Evolutionary conservation across 2,797 vertebrate genomes (phyloP), one percentile per base, ranked within the genome.

Genomic region (Cossypha heuglini): DNA sequence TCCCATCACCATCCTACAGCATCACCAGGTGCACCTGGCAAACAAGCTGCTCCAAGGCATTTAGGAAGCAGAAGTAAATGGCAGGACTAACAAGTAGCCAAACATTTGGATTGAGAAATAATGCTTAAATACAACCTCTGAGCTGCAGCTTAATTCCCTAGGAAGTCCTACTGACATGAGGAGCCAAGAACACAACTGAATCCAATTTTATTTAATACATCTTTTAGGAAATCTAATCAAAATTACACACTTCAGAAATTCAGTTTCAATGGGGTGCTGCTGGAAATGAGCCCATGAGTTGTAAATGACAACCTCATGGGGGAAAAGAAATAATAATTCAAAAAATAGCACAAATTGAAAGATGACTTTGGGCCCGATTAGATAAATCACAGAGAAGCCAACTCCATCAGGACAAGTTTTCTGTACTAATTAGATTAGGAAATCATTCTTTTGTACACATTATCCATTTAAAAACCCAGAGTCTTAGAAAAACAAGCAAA

Each of bases 161-260:
- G 72, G 79, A 94, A 86, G 72, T 64, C 54, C 71, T 83, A 31
- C 31, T 77, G 73, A 61, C 77, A 43, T 1, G 16, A 96, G 38
- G 28, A 91, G 84, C 81, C 85, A 93, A 75, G 79, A 93, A 91
- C 15, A 86, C 29, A 82, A 79, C 54, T 35, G 54, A 87, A 88
- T 66, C 64, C 79, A 51, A 88, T 90, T 92, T 87, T 87, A 83
- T 68, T 94, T 76, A 80, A 80, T 82, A 64, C 18, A 91, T 67
- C 62, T 93, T 91, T 77, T 55, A 94, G 66, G 54, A 95, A 90
- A 90, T 33, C 28, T 71, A 95, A 91, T 83, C 76, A 78, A 75
- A 94, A 90, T 54, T 33, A 64, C 0, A 1, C 74, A 71, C 67
- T 94, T 72, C 49, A 86, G 68, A 86, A 90, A 90, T 66, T 58